phyloP scores from a whole-genome alignment of 2,113 vertebrate genomes.

The Protobothrops flavoviridis region DNA sequence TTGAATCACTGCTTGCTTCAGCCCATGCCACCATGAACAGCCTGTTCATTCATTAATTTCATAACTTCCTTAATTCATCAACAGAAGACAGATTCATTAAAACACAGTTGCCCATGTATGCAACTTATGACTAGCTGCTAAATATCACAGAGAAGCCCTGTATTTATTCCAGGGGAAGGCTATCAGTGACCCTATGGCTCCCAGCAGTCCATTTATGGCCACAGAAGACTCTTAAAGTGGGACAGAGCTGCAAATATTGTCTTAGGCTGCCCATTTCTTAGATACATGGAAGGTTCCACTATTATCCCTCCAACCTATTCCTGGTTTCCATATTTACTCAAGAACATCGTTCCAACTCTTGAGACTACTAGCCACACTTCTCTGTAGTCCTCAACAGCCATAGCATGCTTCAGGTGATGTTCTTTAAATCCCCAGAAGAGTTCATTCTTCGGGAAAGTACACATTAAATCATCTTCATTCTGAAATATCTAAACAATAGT shows the following conservation, averaged over 20 bases:
- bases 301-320: not conserved
- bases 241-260: not conserved
- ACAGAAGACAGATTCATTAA: not conserved
- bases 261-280: not conserved
- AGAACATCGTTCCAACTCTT: not conserved
- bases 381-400: not conserved
- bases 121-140: not conserved
- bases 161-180: not conserved
- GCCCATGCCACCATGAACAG: not conserved
- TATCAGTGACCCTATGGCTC: not conserved
- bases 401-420: not conserved
- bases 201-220: not conserved
- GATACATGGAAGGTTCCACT: not conserved
- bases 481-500: not conserved
- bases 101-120: not conserved
- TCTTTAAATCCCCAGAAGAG: not conserved
- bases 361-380: not conserved
- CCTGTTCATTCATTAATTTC: not conserved
- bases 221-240: not conserved
- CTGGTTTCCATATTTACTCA: not conserved
- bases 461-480: not conserved
- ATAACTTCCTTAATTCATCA: not conserved
- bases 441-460: not conserved
- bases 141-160: not conserved
- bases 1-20: not conserved